Evolutionary conservation across 2,113 vertebrate species (phyloP).

Genomic region (Stigmatopora argus): DNA sequence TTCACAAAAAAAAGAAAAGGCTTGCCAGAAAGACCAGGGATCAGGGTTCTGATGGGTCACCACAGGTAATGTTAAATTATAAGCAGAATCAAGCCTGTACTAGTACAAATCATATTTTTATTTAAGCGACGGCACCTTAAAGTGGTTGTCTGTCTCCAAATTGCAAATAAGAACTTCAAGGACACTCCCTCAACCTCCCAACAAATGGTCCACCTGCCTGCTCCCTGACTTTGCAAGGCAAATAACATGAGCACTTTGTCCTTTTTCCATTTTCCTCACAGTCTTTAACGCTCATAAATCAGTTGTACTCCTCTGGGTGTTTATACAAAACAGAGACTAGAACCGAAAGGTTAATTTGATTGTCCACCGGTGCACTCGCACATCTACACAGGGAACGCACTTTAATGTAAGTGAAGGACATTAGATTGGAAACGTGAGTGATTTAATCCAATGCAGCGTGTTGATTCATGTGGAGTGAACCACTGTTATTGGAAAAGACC

Average conservation of each 20-base stretch:
- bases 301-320: conserved; percentile 27
- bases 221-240: conserved; percentile 3
- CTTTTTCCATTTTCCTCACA: conserved; percentile 2
- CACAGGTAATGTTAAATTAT: conserved; percentile 70
- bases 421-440: not conserved
- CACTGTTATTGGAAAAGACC: not conserved
- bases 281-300: conserved; percentile 38
- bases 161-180: conserved; percentile 19
- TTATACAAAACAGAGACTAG: conserved; percentile 27
- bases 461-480: not conserved
- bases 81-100: conserved; percentile 4
- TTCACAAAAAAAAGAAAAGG: conserved; percentile 97
- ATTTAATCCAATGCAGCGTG: conserved; percentile 3
- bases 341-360: conserved; percentile 48
- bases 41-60: conserved; percentile 71
- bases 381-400: conserved; percentile 1
- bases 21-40: conserved; percentile 85
- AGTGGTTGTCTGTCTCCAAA: conserved; percentile 27
- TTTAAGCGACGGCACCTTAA: not conserved
- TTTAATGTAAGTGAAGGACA: conserved; percentile 6
- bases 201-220: conserved; percentile 19
- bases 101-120: not conserved
- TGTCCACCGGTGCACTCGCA: not conserved
- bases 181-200: conserved; percentile 25
- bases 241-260: conserved; percentile 19